phyloP scores from a whole-genome alignment of 2,888 invertebrate genomes.

The Ommatoiulus sabulosus region DNA sequence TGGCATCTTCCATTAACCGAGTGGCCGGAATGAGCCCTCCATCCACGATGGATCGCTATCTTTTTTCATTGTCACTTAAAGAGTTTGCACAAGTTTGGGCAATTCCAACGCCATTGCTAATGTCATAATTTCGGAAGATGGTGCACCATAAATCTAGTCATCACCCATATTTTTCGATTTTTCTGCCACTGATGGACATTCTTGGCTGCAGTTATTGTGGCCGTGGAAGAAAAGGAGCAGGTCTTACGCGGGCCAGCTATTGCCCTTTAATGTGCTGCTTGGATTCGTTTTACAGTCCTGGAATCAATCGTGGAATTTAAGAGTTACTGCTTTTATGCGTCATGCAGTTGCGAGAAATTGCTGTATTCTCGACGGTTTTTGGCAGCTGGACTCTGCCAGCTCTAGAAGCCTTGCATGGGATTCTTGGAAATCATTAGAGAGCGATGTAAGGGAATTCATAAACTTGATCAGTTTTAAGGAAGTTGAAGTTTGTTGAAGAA shows the following conservation, averaged over 20 bases:
- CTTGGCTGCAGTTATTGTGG: neutral
- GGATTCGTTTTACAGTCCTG: slow-evolving; percentile 17
- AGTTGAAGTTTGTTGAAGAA: neutral
- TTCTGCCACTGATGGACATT: slow-evolving; percentile 26
- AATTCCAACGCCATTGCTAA: slow-evolving; percentile 32
- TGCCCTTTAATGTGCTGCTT: neutral
- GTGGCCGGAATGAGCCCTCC: slow-evolving; percentile 2
- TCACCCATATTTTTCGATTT: slow-evolving; percentile 22
- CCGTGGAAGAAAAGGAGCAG: neutral
- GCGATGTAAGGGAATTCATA: neutral
- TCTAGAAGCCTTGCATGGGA: neutral
- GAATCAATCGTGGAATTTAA: slow-evolving; percentile 8
- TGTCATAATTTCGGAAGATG: slow-evolving; percentile 21
- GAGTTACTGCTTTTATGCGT: neutral
- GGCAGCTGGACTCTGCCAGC: neutral
- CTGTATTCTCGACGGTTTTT: neutral
- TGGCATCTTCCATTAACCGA: slow-evolving; percentile 26
- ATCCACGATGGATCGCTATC: slow-evolving; percentile 32
- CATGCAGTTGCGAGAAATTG: neutral
- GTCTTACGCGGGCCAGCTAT: neutral
- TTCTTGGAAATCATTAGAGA: neutral
- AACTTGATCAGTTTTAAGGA: neutral
- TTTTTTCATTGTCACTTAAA: slow-evolving; percentile 43
- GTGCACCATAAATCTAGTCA: neutral
- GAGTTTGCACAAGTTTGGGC: slow-evolving; percentile 22